Evolutionary conservation across 2,797 vertebrate genomes (phyloP).

Genomic region (Eutrigla gurnardus): DNA sequence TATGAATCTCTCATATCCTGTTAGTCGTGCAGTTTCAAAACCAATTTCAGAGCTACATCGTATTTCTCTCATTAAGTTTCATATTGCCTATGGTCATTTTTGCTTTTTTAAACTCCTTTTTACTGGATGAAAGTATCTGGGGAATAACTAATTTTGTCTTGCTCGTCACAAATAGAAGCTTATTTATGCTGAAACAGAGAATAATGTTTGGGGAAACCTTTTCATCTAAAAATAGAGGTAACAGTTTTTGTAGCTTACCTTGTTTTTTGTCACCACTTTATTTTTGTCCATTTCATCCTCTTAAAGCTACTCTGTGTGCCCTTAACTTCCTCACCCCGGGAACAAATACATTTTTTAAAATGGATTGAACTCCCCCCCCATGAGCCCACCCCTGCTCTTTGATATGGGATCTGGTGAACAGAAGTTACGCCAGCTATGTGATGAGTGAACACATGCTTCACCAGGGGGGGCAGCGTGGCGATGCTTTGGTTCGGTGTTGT

Average conservation of each 20-base stretch:
- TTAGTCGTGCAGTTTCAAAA: neutral
- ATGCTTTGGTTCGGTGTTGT: conserved; percentile 80
- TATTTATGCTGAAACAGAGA: neutral
- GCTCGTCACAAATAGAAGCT: neutral
- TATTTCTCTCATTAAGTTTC: neutral
- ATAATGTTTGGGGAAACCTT: neutral
- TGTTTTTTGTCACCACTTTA: too few species aligned
- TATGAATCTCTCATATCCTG: conserved; percentile 13
- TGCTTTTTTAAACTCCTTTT: neutral
- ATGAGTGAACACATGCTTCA: conserved; percentile 28
- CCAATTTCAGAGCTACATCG: neutral
- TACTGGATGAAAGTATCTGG: neutral
- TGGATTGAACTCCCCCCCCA: neutral
- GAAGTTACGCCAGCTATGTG: conserved; percentile 58
- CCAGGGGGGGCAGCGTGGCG: conserved; percentile 33
- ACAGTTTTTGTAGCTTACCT: neutral
- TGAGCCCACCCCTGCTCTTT: conserved; percentile 7
- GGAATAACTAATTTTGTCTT: neutral
- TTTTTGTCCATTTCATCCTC: too few species aligned
- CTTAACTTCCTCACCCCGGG: too few species aligned
- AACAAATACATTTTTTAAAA: too few species aligned
- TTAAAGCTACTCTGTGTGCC: too few species aligned
- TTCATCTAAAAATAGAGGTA: neutral
- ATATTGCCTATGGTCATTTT: neutral
- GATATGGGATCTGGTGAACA: conserved; percentile 41